Base-by-base conservation (phyloP, 2,113 vertebrate species). In the Lepisosteus oculatus region DNA sequence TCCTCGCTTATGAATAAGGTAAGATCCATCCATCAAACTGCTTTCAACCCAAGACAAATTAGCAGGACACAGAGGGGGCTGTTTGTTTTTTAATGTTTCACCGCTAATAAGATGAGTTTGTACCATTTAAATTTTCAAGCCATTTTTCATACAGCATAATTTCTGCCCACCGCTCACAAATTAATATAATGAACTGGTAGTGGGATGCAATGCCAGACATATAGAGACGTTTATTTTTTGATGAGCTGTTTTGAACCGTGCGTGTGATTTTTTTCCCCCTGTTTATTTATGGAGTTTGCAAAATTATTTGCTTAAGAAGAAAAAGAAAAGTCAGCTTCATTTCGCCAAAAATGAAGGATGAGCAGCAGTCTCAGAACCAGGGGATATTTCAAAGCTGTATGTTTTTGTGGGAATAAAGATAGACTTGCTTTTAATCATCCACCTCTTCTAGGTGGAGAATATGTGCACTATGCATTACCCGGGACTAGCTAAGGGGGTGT, bases 1-100 rank as follows among this genome's bases (percentile, higher is more conserved):
- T 97, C 96, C 93, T 97, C 96, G 90, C 94, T 98, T 96, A 96
- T 98, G 94, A 98, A 97, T 97, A 98, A 98, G 97, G 97, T 99
- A 98, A 97, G 96, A 92, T 89, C 89, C 94, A 96, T 96, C 95
- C 91, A 96, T 97, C 95, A 96, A 92, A 90, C 80, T 87, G 93
- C 94, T 93, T 94, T 94, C 92, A 78, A 92, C 85, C 93, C 93
- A 92, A 87, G 93, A 97, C 94, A 95, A 96, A 97, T 97, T 95
- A 97, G 94, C 90, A 89, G 89, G 78, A 86, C 84, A 86, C 87
- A 81, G 84, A 90, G 89, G 90, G 90, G 90, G 87, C 85, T 94
- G 94, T 97, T 97, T 97, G 95, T 97, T 97, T 97, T 97, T 96
- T 95, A 95, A 97, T 97, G 95, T 98, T 97, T 97, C 93, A 90